Percentiles rank a stretch among this genome's conserved stretches.
These are phyloP conservation scores for Empidonax traillii DNA, from an alignment of 2,113 vertebrate genomes.

Conservation along the genomic window DNA sequence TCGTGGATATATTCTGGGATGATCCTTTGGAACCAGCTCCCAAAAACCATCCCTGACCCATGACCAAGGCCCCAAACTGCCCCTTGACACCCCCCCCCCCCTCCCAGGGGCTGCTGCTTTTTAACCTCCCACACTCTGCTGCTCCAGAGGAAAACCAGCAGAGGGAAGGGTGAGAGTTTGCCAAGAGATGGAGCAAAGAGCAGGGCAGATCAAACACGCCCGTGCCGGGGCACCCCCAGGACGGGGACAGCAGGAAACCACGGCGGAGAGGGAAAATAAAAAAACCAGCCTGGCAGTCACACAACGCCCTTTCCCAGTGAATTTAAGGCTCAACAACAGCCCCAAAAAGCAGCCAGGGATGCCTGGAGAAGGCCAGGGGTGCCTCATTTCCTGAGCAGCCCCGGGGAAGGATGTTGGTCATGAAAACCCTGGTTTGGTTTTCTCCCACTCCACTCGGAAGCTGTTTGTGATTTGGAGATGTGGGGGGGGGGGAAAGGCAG, in stretches of 20 bases:
- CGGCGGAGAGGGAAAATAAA: too few species aligned
- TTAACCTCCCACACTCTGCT: background rate
- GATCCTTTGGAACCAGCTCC: background rate
- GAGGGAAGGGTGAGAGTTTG: background rate
- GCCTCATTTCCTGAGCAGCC: background rate
- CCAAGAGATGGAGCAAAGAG: background rate
- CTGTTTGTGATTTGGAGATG: background rate
- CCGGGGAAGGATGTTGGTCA: background rate
- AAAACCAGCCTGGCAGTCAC: rapidly evolving
- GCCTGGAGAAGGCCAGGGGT: background rate
- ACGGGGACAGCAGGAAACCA: background rate
- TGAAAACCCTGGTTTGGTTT: background rate
- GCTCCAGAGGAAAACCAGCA: background rate
- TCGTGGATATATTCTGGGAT: background rate
- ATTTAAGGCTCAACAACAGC: rapidly evolving
- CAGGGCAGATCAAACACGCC: background rate
- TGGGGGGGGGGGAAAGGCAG: background rate
- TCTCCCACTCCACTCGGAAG: background rate
- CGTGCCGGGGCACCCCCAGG: background rate
- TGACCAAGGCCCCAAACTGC: background rate
- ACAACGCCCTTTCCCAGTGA: background rate
- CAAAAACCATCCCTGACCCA: background rate
- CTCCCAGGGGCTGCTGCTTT: background rate
- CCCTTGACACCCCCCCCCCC: background rate
- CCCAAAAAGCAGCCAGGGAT: background rate